phyloP scores from a whole-genome alignment of 2,888 invertebrate genomes.

The Coecobrya sp. region DNA sequence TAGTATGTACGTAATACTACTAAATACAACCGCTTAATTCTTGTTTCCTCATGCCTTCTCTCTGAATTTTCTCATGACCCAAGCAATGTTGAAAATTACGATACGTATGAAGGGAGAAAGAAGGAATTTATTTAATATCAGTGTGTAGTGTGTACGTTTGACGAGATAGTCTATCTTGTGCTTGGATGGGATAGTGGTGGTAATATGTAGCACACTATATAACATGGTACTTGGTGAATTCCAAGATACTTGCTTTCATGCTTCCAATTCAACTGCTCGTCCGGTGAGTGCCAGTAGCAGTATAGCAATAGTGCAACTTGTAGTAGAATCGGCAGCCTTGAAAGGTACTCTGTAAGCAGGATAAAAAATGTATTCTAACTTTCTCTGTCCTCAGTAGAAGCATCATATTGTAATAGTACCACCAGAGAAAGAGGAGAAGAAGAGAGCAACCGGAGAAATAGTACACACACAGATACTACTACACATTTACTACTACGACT shows the following conservation, averaged over 20 bases:
- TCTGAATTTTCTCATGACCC: conserved; percentile 30
- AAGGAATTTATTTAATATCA: conserved; percentile 39
- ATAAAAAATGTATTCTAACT: conserved; percentile 9
- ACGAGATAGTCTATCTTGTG: conserved; percentile 12
- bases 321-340: conserved; percentile 1
- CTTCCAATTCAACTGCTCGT: conserved; percentile 54
- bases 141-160: neutral
- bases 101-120: conserved; percentile 20
- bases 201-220: conserved; percentile 26
- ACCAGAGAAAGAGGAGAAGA: conserved; percentile 21
- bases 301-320: neutral
- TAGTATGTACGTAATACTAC: neutral
- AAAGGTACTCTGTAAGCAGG: conserved; percentile 21
- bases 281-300: conserved; percentile 12
- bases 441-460: conserved; percentile 59
- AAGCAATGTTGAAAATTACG: conserved; percentile 29
- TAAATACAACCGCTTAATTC: conserved; percentile 20
- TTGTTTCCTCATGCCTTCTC: neutral
- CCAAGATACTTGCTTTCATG: conserved; percentile 29
- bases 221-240: conserved; percentile 17
- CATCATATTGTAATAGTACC: conserved; percentile 25
- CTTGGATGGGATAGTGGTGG: neutral
- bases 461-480: conserved; percentile 2
- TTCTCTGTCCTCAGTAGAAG: neutral
- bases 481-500: conserved; percentile 22